Conservation (phyloP, 2,888 invertebrate species). For the Euzophera pinguis region DNA sequence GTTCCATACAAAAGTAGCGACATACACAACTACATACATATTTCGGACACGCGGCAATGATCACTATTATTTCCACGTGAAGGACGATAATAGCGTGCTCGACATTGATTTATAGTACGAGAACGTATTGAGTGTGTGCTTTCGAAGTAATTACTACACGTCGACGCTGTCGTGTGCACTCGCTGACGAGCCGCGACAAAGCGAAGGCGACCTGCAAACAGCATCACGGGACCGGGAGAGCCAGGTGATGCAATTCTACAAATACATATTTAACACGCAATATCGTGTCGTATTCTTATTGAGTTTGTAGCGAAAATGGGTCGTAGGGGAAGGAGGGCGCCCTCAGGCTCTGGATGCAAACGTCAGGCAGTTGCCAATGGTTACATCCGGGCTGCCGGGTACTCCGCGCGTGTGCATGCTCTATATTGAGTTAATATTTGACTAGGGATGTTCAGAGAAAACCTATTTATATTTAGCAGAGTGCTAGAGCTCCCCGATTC, state of each 20-base stretch:
- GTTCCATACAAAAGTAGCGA: constrained; percentile 29
- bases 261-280: constrained; percentile 27
- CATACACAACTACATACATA: constrained; percentile 13
- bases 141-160: constrained; percentile 48
- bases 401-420: constrained; percentile 39
- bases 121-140: constrained; percentile 30
- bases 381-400: constrained; percentile 37
- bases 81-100: not conserved
- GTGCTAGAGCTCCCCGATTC: constrained; percentile 16
- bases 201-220: constrained; percentile 37
- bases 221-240: constrained; percentile 34
- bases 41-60: not conserved
- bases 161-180: constrained; percentile 46
- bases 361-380: constrained; percentile 47
- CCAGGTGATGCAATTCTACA: constrained; percentile 51
- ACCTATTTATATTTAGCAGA: constrained; percentile 36
- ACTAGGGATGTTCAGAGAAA: constrained; percentile 46
- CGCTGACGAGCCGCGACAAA: constrained; percentile 39
- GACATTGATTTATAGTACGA: not conserved
- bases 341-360: constrained; percentile 41
- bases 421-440: constrained; percentile 55
- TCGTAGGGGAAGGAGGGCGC: constrained; percentile 17
- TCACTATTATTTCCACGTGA: constrained; percentile 1
- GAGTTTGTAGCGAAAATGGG: constrained; percentile 26
- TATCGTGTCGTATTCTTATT: constrained; percentile 30